A percentile compares a stretch with the other conserved stretches of the same genome.
phyloP scores from a whole-genome alignment of 2,113 vertebrate species.

The Oxyura jamaicensis region DNA sequence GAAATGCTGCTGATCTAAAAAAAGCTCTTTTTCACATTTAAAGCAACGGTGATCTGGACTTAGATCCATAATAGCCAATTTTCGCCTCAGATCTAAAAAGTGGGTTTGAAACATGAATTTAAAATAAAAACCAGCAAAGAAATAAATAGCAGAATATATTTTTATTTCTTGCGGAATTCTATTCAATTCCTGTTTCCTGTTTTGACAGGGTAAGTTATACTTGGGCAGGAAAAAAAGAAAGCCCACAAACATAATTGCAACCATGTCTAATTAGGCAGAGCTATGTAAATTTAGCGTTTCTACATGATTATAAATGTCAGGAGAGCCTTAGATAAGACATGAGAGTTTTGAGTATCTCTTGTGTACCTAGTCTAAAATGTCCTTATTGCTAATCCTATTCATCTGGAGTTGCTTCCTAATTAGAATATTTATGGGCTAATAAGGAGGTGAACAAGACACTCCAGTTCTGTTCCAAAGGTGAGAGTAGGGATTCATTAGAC shows the following conservation, averaged over 20 bases:
- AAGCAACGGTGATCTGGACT: neutral
- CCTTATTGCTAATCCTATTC: slow-evolving; percentile 77
- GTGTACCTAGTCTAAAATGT: slow-evolving; percentile 53
- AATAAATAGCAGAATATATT: slow-evolving; percentile 20
- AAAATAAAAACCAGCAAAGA: neutral
- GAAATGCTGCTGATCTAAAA: neutral
- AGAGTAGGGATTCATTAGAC: slow-evolving; percentile 75
- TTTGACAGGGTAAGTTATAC: slow-evolving; percentile 41
- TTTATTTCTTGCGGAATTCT: neutral
- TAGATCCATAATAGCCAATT: neutral
- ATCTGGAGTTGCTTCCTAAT: slow-evolving; percentile 81
- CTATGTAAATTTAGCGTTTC: slow-evolving; percentile 74
- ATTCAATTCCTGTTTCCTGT: slow-evolving; percentile 45
- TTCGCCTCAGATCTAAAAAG: neutral
- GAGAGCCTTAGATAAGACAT: slow-evolving; percentile 70
- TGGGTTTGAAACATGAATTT: neutral
- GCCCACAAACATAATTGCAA: slow-evolving; percentile 64
- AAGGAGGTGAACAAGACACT: slow-evolving; percentile 81
- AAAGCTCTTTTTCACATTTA: neutral
- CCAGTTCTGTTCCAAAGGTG: slow-evolving; percentile 75
- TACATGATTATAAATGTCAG: slow-evolving; percentile 77
- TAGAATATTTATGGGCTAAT: slow-evolving; percentile 89
- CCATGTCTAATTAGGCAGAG: slow-evolving; percentile 78
- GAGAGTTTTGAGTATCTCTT: slow-evolving; percentile 68
- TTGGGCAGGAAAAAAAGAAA: slow-evolving; percentile 59